Base-by-base conservation (phyloP, 1,140 invertebrate species). In the Drosophila nannoptera region DNA sequence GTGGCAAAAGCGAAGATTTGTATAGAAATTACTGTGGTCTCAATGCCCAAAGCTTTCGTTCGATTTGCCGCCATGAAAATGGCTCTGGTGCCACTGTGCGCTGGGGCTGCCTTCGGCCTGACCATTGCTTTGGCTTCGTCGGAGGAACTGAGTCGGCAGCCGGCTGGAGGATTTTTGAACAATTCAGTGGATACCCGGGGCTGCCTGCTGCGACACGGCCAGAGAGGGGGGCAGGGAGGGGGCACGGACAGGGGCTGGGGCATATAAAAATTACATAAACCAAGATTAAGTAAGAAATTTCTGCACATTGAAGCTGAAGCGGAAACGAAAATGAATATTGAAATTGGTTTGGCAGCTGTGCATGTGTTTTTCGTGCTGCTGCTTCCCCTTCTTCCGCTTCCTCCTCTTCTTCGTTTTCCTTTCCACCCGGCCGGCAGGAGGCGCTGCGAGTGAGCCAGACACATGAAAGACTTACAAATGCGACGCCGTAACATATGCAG, bases 201-300 rank as follows among this genome's bases (percentile, higher is more conserved):
- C 54, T 40, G 38, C n/a, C n/a, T n/a, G n/a, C n/a, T n/a, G n/a
- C n/a, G n/a, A n/a, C n/a, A n/a, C n/a, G 36, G 40, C 48, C 48
- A 12, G 54, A 45, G 11, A 36, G 31, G 31, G 35, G n/a, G 40
- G 4, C n/a, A 8, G 35, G 3, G 7, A 35, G 14, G 32, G 55
- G 42, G 58, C 38, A 11, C 29, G 14, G 7, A 14, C 43, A 12
- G 31, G 9, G 31, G 48, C 32, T 9, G 31, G 11, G 65, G 69
- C 73, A 72, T 75, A 75, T 72, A 68, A 75, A 75, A 76, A 76
- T 76, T 76, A 76, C 71, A 73, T 70, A 74, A 73, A 60, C 62
- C 66, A 70, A 73, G 71, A 73, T 76, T 73, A 76, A 75, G 69
- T 64, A 73, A 73, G 64, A 73, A 76, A 69, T 69, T 65, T 76